Evolutionary conservation across 2,797 vertebrate species (phyloP).

Genomic region (Clarias fuscus): DNA sequence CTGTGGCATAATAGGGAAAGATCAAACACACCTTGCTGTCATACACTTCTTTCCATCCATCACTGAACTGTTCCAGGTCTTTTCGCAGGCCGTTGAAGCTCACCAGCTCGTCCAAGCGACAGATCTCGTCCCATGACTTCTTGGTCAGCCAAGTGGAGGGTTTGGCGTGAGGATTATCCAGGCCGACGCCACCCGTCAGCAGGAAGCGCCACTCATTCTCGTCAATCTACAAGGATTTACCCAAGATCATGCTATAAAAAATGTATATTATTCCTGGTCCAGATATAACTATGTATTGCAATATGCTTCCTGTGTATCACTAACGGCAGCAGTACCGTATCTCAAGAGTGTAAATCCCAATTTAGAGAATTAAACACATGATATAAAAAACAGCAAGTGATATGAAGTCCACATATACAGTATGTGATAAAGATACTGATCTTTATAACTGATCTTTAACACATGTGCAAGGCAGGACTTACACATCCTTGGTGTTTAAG

Average conservation of each 20-base stretch:
- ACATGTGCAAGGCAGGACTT: slow-evolving; percentile 50
- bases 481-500: slow-evolving; percentile 79
- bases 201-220: slow-evolving; percentile 85
- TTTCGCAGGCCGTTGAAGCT: slow-evolving; percentile 74
- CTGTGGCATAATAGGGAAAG: too few relatives aligned
- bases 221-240: slow-evolving; percentile 72
- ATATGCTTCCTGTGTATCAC: not conserved
- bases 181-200: slow-evolving; percentile 84
- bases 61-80: slow-evolving; percentile 73
- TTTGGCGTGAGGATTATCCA: slow-evolving; percentile 83
- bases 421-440: not conserved
- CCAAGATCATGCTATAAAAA: not conserved
- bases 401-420: too few relatives aligned
- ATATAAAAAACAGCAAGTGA: too few relatives aligned
- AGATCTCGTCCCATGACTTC: slow-evolving; percentile 89
- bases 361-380: not conserved
- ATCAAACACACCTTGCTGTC: slow-evolving; percentile 77
- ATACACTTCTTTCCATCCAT: slow-evolving; percentile 84
- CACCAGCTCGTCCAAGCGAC: slow-evolving; percentile 78
- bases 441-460: not conserved
- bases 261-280: too few relatives aligned
- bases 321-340: not conserved
- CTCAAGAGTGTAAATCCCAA: not conserved
- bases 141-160: slow-evolving; percentile 85
- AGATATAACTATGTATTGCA: not conserved